These are phyloP conservation scores for Sminthurinus aureus DNA, from an alignment of 2,888 invertebrate species.

Conservation along the genomic window DNA sequence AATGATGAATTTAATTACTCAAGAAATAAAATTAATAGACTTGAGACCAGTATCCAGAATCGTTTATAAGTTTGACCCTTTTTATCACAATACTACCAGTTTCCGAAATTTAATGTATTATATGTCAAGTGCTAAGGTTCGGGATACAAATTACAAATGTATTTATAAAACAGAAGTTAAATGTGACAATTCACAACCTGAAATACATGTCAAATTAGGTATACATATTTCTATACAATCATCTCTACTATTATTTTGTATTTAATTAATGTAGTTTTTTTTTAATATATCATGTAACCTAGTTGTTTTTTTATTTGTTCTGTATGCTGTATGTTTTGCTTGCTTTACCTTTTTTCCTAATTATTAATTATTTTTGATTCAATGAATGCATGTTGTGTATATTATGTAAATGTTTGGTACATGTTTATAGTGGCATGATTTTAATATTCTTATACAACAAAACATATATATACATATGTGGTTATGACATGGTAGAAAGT, in stretches of 20 bases:
- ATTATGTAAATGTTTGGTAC: too few species aligned
- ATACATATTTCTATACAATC: conserved; percentile 61
- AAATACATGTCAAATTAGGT: conserved; percentile 70
- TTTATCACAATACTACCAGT: conserved; percentile 74
- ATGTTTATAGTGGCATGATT: background rate
- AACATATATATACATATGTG: conserved; percentile 1
- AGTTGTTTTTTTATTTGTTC: too few species aligned
- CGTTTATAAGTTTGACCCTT: conserved; percentile 84
- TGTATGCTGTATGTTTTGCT: background rate
- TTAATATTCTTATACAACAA: background rate
- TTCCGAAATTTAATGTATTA: conserved; percentile 76
- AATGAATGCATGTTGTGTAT: background rate
- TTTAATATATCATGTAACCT: background rate
- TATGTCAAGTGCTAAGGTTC: conserved; percentile 73
- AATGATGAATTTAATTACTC: conserved; percentile 74
- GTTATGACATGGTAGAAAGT: background rate
- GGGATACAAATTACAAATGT: conserved; percentile 78
- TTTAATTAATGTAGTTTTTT: conserved; percentile 2
- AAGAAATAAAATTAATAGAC: conserved; percentile 76
- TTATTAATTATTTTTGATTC: background rate
- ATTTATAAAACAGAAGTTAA: conserved; percentile 77
- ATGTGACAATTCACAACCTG: conserved; percentile 80
- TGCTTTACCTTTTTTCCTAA: conserved; percentile 1
- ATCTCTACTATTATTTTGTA: conserved; percentile 2
- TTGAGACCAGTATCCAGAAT: conserved; percentile 81